Conservation (phyloP, 2,888 invertebrate species). For the Ophion obscuratus region DNA sequence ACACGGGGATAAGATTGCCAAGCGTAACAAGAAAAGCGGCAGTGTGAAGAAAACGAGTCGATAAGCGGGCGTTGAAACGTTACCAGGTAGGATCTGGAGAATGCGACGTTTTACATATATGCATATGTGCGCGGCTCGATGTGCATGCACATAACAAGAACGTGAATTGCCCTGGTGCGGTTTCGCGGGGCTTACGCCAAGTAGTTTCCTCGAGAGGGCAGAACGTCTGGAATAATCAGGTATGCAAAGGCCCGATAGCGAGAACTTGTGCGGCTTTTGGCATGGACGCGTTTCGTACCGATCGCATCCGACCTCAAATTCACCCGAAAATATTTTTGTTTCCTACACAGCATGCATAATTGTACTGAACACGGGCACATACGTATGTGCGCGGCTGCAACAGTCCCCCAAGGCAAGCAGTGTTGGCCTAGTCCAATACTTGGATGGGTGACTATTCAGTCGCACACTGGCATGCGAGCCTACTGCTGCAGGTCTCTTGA, state of each 20-base stretch:
- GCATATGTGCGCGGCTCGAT: constrained; percentile 4
- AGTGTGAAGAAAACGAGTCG: constrained; percentile 36
- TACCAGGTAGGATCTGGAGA: constrained; percentile 34
- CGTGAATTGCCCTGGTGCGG: constrained; percentile 46
- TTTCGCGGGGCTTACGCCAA: constrained; percentile 62
- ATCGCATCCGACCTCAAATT: constrained; percentile 39
- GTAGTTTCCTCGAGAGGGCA: constrained; percentile 73
- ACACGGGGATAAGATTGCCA: constrained; percentile 33
- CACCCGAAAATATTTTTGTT: constrained; percentile 13
- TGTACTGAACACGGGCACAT: background rate
- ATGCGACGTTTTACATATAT: constrained; percentile 29
- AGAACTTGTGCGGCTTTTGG: constrained; percentile 68
- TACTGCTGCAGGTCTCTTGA: background rate
- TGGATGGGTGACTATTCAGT: background rate
- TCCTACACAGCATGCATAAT: background rate
- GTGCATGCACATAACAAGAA: constrained; percentile 26
- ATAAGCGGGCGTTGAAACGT: constrained; percentile 48
- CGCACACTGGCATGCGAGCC: background rate
- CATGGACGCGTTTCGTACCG: constrained; percentile 52
- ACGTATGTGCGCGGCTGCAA: background rate
- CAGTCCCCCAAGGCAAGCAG: background rate
- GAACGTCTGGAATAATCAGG: constrained; percentile 78
- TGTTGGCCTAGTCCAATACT: background rate
- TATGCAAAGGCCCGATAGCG: constrained; percentile 79
- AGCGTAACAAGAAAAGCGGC: constrained; percentile 40